Evolutionary conservation across 2,888 invertebrate genomes (phyloP).

Genomic region (Apamea crenata): DNA sequence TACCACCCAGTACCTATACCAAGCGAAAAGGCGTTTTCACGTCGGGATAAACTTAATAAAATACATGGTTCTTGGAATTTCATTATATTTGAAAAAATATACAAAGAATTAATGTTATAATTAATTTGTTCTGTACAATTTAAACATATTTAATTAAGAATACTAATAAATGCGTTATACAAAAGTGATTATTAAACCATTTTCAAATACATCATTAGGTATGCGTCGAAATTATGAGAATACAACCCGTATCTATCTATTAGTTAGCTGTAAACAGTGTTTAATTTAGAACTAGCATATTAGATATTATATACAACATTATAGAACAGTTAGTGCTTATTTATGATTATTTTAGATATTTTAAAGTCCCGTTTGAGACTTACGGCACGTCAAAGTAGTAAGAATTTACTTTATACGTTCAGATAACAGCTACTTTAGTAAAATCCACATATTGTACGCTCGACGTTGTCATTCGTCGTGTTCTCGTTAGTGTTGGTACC

Average conservation of each 20-base stretch:
- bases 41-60: constrained; percentile 17
- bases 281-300: constrained; percentile 56
- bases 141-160: constrained; percentile 80
- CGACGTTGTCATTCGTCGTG: not conserved
- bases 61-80: constrained; percentile 74
- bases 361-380: constrained; percentile 67
- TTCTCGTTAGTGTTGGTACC: not conserved
- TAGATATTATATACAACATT: constrained; percentile 62
- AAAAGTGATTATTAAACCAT: constrained; percentile 68
- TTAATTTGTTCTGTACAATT: constrained; percentile 87
- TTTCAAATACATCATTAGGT: constrained; percentile 65
- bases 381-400: constrained; percentile 61
- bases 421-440: constrained; percentile 26
- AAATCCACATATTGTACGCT: constrained; percentile 43
- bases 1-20: not conserved
- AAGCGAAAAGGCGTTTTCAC: not conserved
- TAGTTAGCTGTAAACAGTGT: constrained; percentile 58
- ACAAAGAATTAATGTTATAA: constrained; percentile 85
- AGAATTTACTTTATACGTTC: constrained; percentile 35
- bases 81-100: constrained; percentile 89
- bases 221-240: constrained; percentile 66
- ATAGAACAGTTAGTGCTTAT: constrained; percentile 54
- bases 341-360: constrained; percentile 55
- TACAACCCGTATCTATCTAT: constrained; percentile 75
- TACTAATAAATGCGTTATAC: constrained; percentile 87